phyloP scores from a whole-genome alignment of 1,140 invertebrate species.

The Zaprionus lachaisei region DNA sequence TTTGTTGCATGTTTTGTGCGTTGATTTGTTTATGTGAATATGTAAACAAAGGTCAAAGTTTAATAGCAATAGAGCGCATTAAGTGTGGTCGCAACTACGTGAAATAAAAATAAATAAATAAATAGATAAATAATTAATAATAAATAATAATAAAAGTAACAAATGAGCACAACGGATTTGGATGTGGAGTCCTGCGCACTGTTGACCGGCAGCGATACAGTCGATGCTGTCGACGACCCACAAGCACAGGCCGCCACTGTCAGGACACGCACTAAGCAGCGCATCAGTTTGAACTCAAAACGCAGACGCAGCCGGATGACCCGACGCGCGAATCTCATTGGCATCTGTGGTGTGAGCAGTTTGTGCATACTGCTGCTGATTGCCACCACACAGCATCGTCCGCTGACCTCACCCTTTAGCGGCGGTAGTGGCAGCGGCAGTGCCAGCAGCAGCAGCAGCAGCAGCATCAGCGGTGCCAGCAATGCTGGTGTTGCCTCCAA shows the following conservation, averaged over 20 bases:
- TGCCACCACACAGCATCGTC: conserved; percentile 87
- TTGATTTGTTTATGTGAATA: conserved; percentile 22
- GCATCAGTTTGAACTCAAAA: conserved; percentile 72
- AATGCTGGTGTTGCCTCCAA: conserved; percentile 58
- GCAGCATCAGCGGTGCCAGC: conserved; percentile 1
- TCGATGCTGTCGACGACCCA: conserved; percentile 35
- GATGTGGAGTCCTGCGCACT: conserved; percentile 69
- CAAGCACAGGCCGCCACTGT: conserved; percentile 30
- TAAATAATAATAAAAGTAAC: conserved; percentile 29
- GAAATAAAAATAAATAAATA: not conserved
- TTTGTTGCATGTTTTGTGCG: conserved; percentile 3
- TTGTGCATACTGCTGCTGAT: conserved; percentile 87
- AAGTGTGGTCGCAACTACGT: not conserved
- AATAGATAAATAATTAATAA: conserved; percentile 11
- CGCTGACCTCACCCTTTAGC: conserved; percentile 84
- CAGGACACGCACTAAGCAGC: conserved; percentile 80
- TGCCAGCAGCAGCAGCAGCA: conserved; percentile 9
- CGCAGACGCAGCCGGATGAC: conserved; percentile 85
- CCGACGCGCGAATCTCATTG: conserved; percentile 86
- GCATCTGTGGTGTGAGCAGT: conserved; percentile 87
- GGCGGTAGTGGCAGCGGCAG: conserved; percentile 43
- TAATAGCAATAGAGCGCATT: conserved; percentile 7
- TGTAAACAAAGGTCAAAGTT: conserved; percentile 38
- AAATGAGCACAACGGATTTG: conserved; percentile 61
- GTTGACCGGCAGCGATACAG: conserved; percentile 52